Conservation (phyloP, 2,113 vertebrate species). For the Machaerirhynchus nigripectus region DNA sequence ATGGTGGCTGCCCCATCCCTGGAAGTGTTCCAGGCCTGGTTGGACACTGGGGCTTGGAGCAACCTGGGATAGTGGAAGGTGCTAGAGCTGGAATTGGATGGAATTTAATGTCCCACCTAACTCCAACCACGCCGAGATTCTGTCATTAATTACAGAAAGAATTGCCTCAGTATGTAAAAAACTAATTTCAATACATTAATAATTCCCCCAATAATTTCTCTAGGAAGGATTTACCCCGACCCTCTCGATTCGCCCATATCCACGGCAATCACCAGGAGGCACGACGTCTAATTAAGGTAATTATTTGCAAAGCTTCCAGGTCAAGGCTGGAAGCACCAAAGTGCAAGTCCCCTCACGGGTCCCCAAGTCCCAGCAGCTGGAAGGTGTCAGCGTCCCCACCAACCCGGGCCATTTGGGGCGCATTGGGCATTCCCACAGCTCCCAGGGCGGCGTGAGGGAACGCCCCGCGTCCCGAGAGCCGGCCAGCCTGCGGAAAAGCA, state of each 20-base stretch:
- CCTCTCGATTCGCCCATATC: background rate
- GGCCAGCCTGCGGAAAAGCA: background rate
- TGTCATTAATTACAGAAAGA: background rate
- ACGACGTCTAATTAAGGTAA: background rate
- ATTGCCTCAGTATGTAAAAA: background rate
- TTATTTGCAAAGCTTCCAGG: background rate
- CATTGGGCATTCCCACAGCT: fast-evolving
- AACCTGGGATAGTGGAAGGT: background rate
- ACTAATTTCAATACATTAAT: background rate
- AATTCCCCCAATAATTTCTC: background rate
- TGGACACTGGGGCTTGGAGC: background rate
- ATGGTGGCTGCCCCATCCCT: background rate
- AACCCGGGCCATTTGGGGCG: background rate
- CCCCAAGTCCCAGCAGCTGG: background rate
- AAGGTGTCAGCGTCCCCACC: fast-evolving
- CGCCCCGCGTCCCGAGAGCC: fast-evolving
- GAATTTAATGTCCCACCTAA: background rate
- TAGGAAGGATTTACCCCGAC: background rate
- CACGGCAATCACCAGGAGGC: background rate
- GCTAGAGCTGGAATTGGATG: fast-evolving
- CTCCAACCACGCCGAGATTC: background rate
- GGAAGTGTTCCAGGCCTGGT: background rate
- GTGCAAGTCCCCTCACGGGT: fast-evolving
- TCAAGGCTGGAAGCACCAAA: background rate
- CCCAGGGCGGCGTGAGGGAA: background rate